Percentiles rank a stretch among this genome's conserved stretches.
Evolutionary conservation across 2,797 vertebrate species (phyloP).

Genomic region (Poeciliopsis infans): DNA sequence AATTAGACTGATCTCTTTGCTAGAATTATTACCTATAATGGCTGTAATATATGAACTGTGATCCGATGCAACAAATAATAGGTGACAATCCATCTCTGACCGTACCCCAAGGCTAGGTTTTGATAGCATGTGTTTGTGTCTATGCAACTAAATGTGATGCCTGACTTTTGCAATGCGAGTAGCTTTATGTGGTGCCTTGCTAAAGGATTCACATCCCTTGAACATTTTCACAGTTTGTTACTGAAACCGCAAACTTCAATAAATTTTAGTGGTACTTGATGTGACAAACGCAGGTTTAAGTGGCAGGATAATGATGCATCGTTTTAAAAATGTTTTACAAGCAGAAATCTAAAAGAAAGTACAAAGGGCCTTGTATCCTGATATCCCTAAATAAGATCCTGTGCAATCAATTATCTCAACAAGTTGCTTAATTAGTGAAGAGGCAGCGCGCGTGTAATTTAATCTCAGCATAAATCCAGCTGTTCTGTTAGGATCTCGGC

Average conservation of each 20-base stretch:
- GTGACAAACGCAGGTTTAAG: background rate
- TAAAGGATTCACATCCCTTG: background rate
- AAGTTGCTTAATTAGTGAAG: background rate
- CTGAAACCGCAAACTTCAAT: background rate
- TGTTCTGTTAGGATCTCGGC: background rate
- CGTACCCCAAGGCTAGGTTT: constrained; percentile 52
- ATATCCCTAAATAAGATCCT: background rate
- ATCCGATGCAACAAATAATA: constrained; percentile 75
- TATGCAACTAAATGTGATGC: constrained; percentile 14
- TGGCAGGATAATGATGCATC: background rate
- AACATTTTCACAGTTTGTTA: background rate
- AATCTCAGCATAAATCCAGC: background rate
- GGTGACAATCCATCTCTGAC: constrained; percentile 73
- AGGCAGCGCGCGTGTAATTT: background rate
- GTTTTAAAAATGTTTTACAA: background rate
- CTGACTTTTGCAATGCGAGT: background rate
- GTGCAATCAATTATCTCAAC: background rate
- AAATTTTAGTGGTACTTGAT: background rate
- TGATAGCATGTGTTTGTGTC: constrained; percentile 4
- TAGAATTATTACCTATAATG: constrained; percentile 82
- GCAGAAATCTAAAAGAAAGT: background rate
- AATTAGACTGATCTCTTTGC: constrained; percentile 80
- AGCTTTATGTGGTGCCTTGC: background rate
- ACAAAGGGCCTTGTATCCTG: background rate
- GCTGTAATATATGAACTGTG: constrained; percentile 75